Base-by-base conservation (phyloP, 2,113 vertebrate genomes). In the Falco punctatus region DNA sequence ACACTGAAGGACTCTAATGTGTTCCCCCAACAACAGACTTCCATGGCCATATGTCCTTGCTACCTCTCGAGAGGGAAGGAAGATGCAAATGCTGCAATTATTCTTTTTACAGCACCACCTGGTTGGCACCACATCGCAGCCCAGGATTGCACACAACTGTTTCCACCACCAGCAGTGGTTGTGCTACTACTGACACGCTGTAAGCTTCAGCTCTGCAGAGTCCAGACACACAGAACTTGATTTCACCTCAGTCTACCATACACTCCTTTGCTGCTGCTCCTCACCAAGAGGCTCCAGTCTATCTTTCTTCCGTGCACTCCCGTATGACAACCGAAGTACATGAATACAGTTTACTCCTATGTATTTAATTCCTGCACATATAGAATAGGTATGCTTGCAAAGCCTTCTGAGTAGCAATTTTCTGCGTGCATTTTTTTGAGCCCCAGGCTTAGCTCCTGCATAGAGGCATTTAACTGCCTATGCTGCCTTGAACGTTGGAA, bases 181-280 rank as follows among this genome's bases (percentile, higher is more conserved):
- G 12, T 24, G 48, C 46, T 40, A 7, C 64, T 59, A 27, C 51
- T 1, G 3, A 54, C 52, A 64, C 0, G 0, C 54, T 13, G 7
- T 33, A 67, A 52, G 16, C 42, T 71, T 59, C 55, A 71, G 72
- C 64, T 81, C 13, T 0, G 44, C 30, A 52, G 18, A 17, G 26
- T 55, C 21, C n/a, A 42, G 14, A 3, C 40, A 33, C 17, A 28
- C 1, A 15, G 6, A 86, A 42, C 38, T 46, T 38, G 12, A 38
- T 58, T 88, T 40, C 38, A 57, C 18, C 22, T 70, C 48, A 27
- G 24, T 40, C 27, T 7, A n/a, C 1, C 5, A 42, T 3, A 48
- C 2, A 0, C 6, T 52, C 10, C 14, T 35, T 48, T 40, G 52
- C 66, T 81, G 51, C 51, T 80, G 57, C 79, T 86, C 32, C 82